Evolutionary conservation across 2,888 invertebrate species (phyloP).

Genomic region (Noctua janthe): DNA sequence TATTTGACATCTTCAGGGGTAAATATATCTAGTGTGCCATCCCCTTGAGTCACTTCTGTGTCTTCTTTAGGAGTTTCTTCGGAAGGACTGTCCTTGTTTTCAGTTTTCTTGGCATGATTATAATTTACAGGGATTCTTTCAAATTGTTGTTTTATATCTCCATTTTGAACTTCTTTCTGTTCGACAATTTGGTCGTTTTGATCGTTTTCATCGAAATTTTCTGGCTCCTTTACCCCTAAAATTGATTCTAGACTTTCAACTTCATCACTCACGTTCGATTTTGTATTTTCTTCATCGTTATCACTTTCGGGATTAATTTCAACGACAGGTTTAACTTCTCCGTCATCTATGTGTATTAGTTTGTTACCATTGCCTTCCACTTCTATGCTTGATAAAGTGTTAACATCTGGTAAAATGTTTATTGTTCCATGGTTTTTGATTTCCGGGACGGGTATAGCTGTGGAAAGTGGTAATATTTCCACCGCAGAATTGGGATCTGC

Average conservation of each 20-base stretch:
- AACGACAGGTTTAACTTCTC: slow-evolving; percentile 84
- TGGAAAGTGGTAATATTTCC: slow-evolving; percentile 62
- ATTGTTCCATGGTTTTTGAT: slow-evolving; percentile 50
- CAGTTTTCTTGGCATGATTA: slow-evolving; percentile 77
- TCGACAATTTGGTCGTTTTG: slow-evolving; percentile 70
- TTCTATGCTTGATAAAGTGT: slow-evolving; percentile 23
- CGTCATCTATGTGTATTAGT: slow-evolving; percentile 79
- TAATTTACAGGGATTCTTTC: slow-evolving; percentile 87
- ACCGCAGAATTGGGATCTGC: slow-evolving; percentile 65
- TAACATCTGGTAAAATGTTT: slow-evolving; percentile 47
- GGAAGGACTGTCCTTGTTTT: slow-evolving; percentile 59
- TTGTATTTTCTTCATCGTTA: slow-evolving; percentile 71
- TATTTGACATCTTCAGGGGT: slow-evolving; percentile 75
- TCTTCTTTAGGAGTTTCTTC: slow-evolving; percentile 52
- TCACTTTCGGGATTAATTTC: slow-evolving; percentile 81
- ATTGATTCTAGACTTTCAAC: slow-evolving; percentile 75
- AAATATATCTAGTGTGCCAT: slow-evolving; percentile 76
- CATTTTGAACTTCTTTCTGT: slow-evolving; percentile 64
- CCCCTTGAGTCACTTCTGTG: slow-evolving; percentile 67
- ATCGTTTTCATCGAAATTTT: slow-evolving; percentile 49
- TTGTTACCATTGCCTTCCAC: slow-evolving; percentile 66
- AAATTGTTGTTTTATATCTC: slow-evolving; percentile 85
- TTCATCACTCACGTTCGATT: slow-evolving; percentile 67
- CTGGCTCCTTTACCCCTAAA: slow-evolving; percentile 68
- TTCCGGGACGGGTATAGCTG: slow-evolving; percentile 57